Percentiles rank a stretch among this genome's conserved stretches.
Conservation (phyloP, 2,888 invertebrate species). For the Eilema sororculum region DNA sequence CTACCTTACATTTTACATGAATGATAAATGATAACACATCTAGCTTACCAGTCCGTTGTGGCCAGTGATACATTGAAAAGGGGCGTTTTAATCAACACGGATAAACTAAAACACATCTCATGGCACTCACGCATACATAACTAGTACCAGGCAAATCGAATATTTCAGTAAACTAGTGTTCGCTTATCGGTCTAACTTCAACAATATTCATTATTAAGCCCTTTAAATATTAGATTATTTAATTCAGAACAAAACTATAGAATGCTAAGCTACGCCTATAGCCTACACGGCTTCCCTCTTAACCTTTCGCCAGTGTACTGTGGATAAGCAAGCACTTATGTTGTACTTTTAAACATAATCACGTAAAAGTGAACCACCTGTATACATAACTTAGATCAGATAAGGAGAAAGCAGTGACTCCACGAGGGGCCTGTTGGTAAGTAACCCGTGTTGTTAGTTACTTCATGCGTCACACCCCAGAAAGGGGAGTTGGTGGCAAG, state of each 20-base stretch:
- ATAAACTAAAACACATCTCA: no score
- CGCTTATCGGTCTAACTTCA: neutral
- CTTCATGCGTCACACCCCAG: neutral
- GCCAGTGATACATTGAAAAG: neutral
- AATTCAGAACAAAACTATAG: neutral
- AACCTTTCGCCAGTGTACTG: neutral
- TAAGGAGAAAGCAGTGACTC: neutral
- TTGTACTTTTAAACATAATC: neutral
- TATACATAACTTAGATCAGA: neutral
- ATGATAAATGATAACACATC: no score
- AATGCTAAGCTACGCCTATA: neutral
- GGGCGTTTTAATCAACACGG: neutral
- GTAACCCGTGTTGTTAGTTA: neutral
- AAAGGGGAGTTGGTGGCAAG: neutral
- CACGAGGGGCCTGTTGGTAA: conserved; percentile 1
- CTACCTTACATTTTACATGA: no score
- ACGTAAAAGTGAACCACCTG: neutral
- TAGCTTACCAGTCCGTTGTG: neutral
- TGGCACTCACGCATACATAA: no score
- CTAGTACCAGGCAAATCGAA: neutral
- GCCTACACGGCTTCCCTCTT: neutral
- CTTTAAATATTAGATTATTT: neutral
- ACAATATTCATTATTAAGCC: neutral
- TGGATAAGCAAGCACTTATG: neutral
- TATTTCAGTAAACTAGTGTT: neutral